These are phyloP conservation scores for Dasypogon diadema DNA, from an alignment of 2,888 invertebrate species.

Conservation along the genomic window DNA sequence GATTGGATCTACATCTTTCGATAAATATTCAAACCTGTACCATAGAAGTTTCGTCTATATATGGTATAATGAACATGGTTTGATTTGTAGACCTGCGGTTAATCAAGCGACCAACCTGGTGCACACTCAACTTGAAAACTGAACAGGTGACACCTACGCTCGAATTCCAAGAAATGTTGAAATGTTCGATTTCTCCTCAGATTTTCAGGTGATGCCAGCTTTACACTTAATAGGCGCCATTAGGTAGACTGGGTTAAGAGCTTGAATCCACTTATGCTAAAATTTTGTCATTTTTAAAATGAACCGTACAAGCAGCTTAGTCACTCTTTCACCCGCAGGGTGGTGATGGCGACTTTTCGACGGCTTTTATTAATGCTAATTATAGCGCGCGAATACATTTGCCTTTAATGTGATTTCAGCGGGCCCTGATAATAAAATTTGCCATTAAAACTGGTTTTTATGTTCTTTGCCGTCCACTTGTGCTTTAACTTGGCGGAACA, in stretches of 20 bases:
- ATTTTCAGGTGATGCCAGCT: not conserved
- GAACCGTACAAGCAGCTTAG: not conserved
- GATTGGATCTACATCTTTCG: not conserved
- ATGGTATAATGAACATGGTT: not conserved
- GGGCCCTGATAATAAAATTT: not conserved
- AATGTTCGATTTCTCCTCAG: slow-evolving; percentile 3
- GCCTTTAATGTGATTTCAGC: not conserved
- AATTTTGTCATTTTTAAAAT: not conserved
- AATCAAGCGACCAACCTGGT: slow-evolving; percentile 6
- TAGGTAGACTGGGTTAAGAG: not conserved
- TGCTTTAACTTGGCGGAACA: not conserved
- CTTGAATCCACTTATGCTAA: not conserved
- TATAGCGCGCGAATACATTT: not conserved
- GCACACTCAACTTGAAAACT: not conserved
- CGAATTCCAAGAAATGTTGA: slow-evolving; percentile 5
- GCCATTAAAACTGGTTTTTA: not conserved
- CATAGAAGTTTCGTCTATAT: not conserved
- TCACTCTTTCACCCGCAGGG: not conserved
- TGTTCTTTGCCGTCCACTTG: not conserved
- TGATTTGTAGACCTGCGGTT: slow-evolving; percentile 1
- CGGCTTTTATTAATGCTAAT: not conserved
- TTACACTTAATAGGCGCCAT: not conserved
- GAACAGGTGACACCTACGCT: slow-evolving; percentile 4
- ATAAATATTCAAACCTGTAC: not conserved
- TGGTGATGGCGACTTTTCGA: not conserved